phyloP scores from a whole-genome alignment of 2,888 invertebrate genomes.

The Agonopterix heracliana region DNA sequence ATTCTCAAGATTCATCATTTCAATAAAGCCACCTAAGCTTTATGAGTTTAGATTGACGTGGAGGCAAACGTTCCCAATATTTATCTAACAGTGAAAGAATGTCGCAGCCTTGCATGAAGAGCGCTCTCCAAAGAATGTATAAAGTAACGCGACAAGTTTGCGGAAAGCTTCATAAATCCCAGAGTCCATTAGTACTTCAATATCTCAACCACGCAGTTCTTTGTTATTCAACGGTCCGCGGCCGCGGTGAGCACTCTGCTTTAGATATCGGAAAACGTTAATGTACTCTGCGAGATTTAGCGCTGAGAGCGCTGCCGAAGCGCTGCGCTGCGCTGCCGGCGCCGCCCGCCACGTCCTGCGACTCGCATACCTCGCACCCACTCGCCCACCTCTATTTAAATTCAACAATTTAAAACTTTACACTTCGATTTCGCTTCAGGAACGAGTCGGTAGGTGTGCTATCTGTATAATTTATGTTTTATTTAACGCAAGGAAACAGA shows the following conservation, averaged over 20 bases:
- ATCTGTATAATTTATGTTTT: too few species aligned
- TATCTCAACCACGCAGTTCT: slow-evolving; percentile 65
- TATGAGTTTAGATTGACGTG: too few species aligned
- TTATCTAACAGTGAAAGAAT: too few species aligned
- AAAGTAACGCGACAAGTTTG: slow-evolving; percentile 23
- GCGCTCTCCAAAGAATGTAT: not conserved
- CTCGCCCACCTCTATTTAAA: slow-evolving; percentile 18
- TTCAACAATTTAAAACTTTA: slow-evolving; percentile 18
- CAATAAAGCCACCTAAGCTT: too few species aligned
- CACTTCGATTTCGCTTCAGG: slow-evolving; percentile 7
- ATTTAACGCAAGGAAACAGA: slow-evolving; percentile 6
- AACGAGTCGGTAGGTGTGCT: not conserved
- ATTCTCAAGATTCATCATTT: not conserved
- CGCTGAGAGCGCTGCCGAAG: slow-evolving; percentile 36
- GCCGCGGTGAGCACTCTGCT: slow-evolving; percentile 53
- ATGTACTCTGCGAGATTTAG: slow-evolving; percentile 64
- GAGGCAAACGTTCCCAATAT: too few species aligned
- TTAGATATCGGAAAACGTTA: slow-evolving; percentile 72
- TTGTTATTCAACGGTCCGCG: slow-evolving; percentile 67
- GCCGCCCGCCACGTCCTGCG: slow-evolving; percentile 29
- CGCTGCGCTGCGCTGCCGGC: slow-evolving; percentile 19
- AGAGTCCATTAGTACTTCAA: slow-evolving; percentile 63
- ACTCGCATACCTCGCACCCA: slow-evolving; percentile 22
- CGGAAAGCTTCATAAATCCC: slow-evolving; percentile 57
- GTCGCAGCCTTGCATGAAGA: too few species aligned